Evolutionary conservation across 2,113 vertebrate species (phyloP).

Genomic region (Aldabrachelys gigantea): DNA sequence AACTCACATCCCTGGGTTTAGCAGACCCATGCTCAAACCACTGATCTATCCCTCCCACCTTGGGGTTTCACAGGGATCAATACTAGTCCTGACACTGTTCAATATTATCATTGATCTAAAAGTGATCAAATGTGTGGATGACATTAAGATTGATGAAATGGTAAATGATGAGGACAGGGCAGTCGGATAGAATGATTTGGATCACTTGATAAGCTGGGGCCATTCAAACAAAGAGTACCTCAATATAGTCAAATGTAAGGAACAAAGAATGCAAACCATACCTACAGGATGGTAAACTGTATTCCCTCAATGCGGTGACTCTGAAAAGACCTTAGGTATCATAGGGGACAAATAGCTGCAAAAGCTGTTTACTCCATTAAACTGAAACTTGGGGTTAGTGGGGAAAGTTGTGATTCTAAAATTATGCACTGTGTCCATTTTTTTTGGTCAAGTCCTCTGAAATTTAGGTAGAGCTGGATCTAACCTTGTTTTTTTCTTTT

Average conservation of each 20-base stretch:
- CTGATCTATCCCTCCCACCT: too few relatives aligned
- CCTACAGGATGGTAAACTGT: background rate
- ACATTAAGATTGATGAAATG: background rate
- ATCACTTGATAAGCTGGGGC: background rate
- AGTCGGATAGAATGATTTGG: background rate
- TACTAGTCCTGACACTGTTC: background rate
- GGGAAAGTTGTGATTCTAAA: background rate
- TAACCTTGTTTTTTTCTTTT: background rate
- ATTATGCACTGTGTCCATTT: background rate
- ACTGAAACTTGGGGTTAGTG: background rate
- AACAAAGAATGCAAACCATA: background rate
- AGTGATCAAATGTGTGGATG: background rate
- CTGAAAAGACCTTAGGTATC: background rate
- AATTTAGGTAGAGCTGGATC: background rate
- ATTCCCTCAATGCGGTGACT: background rate
- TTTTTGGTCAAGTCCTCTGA: background rate
- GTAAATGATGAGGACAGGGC: background rate
- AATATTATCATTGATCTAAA: background rate
- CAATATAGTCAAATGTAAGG: background rate
- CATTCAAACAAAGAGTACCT: background rate
- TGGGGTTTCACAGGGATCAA: background rate
- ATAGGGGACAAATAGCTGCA: background rate
- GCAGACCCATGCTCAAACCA: too few relatives aligned
- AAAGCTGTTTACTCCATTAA: background rate
- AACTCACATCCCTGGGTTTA: too few relatives aligned